phyloP scores from a whole-genome alignment of 2,113 vertebrate genomes.

The Menura novaehollandiae region DNA sequence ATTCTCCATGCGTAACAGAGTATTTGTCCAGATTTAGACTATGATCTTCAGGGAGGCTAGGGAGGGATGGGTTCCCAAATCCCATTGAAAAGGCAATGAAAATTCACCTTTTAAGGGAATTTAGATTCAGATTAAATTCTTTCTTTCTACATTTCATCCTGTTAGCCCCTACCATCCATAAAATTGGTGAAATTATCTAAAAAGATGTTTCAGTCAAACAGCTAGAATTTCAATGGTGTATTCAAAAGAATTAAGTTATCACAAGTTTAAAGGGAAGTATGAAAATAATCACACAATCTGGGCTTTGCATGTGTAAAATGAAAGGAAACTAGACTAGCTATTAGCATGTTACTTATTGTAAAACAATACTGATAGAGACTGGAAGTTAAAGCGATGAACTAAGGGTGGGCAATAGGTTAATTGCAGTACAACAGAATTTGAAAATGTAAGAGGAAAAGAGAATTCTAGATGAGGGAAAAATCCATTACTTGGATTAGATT shows the following conservation, averaged over 20 bases:
- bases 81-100: not conserved
- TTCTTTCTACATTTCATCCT: not conserved
- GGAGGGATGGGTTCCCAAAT: not conserved
- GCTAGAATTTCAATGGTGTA: not conserved
- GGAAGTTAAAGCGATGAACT: not conserved
- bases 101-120: not conserved
- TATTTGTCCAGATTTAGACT: constrained; percentile 40
- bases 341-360: not conserved
- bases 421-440: not conserved
- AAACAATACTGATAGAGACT: not conserved
- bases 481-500: not conserved
- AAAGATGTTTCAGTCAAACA: not conserved
- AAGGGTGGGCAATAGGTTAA: not conserved
- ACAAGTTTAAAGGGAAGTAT: not conserved
- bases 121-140: not conserved
- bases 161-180: not conserved
- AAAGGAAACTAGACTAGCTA: not conserved
- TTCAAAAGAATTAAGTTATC: not conserved
- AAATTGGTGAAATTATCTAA: not conserved
- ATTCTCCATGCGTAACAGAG: constrained; percentile 21
- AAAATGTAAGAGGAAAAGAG: not conserved
- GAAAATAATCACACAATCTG: not conserved
- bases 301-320: not conserved
- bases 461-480: not conserved
- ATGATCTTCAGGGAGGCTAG: not conserved